Conservation (phyloP, 1,140 invertebrate species). For the Metopolophium dirhodum region DNA sequence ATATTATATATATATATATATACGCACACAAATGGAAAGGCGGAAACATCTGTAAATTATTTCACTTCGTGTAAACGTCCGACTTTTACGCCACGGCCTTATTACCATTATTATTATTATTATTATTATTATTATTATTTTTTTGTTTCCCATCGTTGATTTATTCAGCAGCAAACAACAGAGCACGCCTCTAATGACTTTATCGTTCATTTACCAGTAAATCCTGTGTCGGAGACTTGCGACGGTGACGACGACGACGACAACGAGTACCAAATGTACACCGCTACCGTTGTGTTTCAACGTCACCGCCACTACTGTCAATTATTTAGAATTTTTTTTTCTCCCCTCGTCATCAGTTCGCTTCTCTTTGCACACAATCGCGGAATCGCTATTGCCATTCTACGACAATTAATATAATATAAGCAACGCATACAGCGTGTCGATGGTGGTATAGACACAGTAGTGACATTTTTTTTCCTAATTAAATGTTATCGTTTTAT, state of each 20-base stretch:
- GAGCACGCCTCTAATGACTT: not conserved
- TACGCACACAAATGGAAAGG: not conserved
- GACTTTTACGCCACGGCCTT: not conserved
- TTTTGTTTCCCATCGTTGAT: not conserved
- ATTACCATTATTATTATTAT: slow-evolving; percentile 1
- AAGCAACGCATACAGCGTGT: not conserved
- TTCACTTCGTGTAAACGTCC: not conserved
- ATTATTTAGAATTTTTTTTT: not conserved
- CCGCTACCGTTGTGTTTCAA: not conserved
- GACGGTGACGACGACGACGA: not conserved
- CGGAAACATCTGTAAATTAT: not conserved
- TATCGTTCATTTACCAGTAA: not conserved
- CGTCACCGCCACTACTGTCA: not conserved
- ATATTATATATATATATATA: not conserved
- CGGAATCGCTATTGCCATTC: not conserved
- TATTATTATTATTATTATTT: not conserved
- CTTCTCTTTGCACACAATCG: not conserved
- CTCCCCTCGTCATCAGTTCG: not conserved
- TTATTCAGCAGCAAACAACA: not conserved
- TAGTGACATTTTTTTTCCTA: not conserved
- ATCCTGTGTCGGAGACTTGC: not conserved
- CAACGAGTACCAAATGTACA: not conserved
- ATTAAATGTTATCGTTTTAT: not conserved
- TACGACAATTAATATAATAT: not conserved
- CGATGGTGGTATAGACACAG: not conserved